Base-by-base conservation (phyloP, 2,797 vertebrate genomes). In the Notoglanidium macrostoma region DNA sequence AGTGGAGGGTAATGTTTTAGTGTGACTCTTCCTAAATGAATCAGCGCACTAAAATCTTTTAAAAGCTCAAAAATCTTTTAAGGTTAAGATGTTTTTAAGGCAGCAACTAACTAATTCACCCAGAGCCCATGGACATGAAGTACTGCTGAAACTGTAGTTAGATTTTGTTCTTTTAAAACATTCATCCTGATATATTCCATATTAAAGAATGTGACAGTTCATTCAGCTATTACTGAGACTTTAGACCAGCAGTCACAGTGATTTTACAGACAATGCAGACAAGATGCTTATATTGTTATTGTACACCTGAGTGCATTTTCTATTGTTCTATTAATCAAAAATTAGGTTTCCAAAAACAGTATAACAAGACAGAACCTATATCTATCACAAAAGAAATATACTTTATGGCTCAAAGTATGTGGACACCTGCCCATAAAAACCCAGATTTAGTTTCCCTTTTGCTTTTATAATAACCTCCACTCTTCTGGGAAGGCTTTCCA, bases 141-240 rank as follows among this genome's bases (percentile, higher is more conserved):
- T 59, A 59, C 9, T 21, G 54, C 6, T 80, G 19, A 61, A 80
- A 80, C 40, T 21, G 1, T 40, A 1, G 32, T 26, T 55, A 80
- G 57, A 61, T 59, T 35, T 78, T 57, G 11, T 79, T 21, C 76
- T 55, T 46, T 74, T 51, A 51, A 51, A 54, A 54, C 12, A 77
- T 29, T 29, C 2, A 26, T 44, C 54, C 10, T 59, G 10, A 80
- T 63, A 17, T 46, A n/a, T 44, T 63, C 26, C 23, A 61, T 80
- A 6, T 44, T 63, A 19, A 40, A 59, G 21, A n/a, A 81, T n/a
- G 35, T 82, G 57, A 73, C 77, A 68, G 26, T 29, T 83, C n/a
- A 80, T 74, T 55, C 7, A 84, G 70, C 23, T 72, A 67, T 84
- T 70, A 49, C 46, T 29, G 49, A 88, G 17, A 23, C 73, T 54